These are phyloP conservation scores for Atrichornis clamosus DNA, from an alignment of 2,113 vertebrate genomes.

Conservation along the genomic window DNA sequence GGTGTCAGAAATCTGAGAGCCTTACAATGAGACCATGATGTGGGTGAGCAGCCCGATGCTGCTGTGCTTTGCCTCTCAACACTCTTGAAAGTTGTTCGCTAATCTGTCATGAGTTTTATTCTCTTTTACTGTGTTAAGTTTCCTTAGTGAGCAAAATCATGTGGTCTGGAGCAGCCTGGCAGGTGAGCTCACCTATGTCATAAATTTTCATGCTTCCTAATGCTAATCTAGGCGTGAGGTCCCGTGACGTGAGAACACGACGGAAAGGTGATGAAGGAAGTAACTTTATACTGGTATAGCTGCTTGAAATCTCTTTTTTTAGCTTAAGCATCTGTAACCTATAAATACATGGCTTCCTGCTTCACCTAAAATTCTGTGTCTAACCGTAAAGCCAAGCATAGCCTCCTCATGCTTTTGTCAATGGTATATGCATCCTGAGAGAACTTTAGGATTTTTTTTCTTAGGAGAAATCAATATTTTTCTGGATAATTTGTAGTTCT, in stretches of 20 bases:
- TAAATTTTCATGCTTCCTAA: not conserved
- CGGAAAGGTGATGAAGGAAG: not conserved
- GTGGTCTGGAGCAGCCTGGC: not conserved
- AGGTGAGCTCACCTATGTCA: not conserved
- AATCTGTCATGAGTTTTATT: not conserved
- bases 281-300: not conserved
- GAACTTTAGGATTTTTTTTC: not conserved
- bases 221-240: not conserved
- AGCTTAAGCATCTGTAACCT: not conserved
- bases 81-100: not conserved
- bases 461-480: not conserved
- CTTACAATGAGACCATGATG: not conserved
- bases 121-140: not conserved
- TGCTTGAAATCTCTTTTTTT: not conserved
- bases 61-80: not conserved
- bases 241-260: fast-evolving
- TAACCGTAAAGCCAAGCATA: not conserved
- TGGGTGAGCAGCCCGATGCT: not conserved
- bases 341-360: not conserved
- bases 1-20: not conserved
- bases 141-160: not conserved
- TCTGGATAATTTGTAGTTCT: not conserved
- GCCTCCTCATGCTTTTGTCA: not conserved
- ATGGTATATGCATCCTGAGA: not conserved
- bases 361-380: not conserved